These are phyloP conservation scores for Sakesphorus luctuosus DNA, from an alignment of 2,113 vertebrate genomes.

Conservation along the genomic window DNA sequence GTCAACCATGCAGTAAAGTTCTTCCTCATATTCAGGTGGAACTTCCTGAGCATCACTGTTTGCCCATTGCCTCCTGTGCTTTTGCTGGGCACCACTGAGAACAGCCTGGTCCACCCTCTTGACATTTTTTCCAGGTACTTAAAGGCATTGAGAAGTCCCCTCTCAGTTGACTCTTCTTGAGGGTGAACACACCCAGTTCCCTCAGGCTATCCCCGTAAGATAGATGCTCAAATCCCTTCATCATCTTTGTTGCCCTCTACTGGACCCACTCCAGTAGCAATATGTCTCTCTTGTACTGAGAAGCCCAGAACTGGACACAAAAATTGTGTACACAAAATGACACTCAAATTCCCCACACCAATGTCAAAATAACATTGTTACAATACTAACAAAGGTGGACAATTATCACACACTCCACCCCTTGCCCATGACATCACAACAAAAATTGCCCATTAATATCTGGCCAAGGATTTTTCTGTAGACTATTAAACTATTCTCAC, in stretches of 20 bases:
- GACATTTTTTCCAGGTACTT: neutral
- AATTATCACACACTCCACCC: neutral
- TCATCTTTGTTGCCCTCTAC: neutral
- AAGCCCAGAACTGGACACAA: neutral
- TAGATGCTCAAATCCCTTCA: neutral
- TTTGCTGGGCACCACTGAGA: neutral
- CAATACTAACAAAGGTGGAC: neutral
- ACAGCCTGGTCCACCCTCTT: neutral
- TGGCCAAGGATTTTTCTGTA: neutral
- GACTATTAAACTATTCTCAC: neutral
- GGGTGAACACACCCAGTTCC: neutral
- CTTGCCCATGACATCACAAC: neutral
- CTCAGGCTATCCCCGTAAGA: neutral
- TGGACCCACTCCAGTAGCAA: fast-evolving
- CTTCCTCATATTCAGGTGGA: no score
- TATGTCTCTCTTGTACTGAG: neutral
- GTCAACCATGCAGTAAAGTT: neutral
- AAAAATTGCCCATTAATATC: neutral
- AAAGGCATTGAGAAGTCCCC: fast-evolving
- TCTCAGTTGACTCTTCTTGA: neutral
- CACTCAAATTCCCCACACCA: neutral
- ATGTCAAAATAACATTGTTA: neutral
- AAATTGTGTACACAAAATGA: neutral
- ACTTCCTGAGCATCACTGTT: neutral
- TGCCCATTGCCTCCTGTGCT: neutral